Conservation (phyloP, 2,113 vertebrate genomes). For the Nanorana parkeri region DNA sequence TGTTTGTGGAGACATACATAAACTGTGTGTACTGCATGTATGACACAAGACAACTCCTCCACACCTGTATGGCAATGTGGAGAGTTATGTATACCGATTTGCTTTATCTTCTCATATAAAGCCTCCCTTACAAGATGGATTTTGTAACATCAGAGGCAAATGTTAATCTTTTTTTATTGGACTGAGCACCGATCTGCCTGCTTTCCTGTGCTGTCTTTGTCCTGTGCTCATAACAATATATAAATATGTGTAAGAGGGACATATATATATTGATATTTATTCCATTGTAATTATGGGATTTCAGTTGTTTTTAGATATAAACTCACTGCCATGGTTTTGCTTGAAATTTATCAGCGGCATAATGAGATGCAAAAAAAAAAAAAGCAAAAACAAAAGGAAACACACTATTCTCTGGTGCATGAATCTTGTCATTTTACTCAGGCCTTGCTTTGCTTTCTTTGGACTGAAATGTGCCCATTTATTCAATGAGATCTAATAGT, state of each 20-base stretch:
- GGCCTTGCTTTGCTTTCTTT: slow-evolving; percentile 41
- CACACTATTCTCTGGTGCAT: slow-evolving; percentile 46
- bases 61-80: slow-evolving; percentile 29
- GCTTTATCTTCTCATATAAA: slow-evolving; percentile 49
- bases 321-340: slow-evolving; percentile 44
- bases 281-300: slow-evolving; percentile 49
- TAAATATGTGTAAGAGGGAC: slow-evolving; percentile 44
- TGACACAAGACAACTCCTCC: slow-evolving; percentile 44
- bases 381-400: slow-evolving; percentile 6
- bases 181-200: slow-evolving; percentile 67
- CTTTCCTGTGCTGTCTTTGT: slow-evolving; percentile 68
- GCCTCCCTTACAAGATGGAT: slow-evolving; percentile 58
- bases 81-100: slow-evolving; percentile 45
- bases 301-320: slow-evolving; percentile 43
- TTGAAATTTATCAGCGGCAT: slow-evolving; percentile 47
- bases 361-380: slow-evolving; percentile 50
- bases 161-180: slow-evolving; percentile 65
- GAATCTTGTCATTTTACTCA: slow-evolving; percentile 34
- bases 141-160: slow-evolving; percentile 64
- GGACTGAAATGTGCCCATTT: slow-evolving; percentile 7
- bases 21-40: slow-evolving; percentile 57
- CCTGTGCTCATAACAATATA: slow-evolving; percentile 58
- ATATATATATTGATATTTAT: slow-evolving; percentile 44
- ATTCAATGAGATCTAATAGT: slow-evolving; percentile 1
- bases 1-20: slow-evolving; percentile 54